phyloP scores from a whole-genome alignment of 2,888 invertebrate species.

The Papilio protenor region DNA sequence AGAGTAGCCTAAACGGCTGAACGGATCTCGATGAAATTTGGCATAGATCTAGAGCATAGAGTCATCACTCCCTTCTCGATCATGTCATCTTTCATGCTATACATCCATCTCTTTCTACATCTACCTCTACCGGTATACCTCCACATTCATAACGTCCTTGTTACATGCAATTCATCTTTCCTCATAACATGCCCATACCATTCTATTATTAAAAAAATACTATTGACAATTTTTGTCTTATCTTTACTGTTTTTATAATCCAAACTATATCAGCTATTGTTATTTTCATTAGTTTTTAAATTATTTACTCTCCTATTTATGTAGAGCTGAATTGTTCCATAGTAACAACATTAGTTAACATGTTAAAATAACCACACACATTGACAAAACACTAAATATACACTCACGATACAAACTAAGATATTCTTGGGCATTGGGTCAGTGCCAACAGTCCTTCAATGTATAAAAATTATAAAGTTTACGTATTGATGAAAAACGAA shows the following conservation, averaged over 20 bases:
- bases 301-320: neutral
- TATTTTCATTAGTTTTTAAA: neutral
- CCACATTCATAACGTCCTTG: too few species aligned
- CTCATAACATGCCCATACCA: too few species aligned
- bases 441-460: constrained; percentile 27
- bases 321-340: neutral
- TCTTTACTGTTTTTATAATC: neutral
- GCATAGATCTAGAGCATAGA: too few species aligned
- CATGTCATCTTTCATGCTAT: too few species aligned
- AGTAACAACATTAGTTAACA: constrained; percentile 14
- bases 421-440: constrained; percentile 28
- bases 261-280: neutral
- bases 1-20: too few species aligned
- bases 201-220: too few species aligned
- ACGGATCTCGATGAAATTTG: too few species aligned
- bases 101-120: too few species aligned
- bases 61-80: too few species aligned
- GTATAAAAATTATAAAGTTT: constrained; percentile 20
- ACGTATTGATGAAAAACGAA: neutral
- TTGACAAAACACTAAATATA: constrained; percentile 24
- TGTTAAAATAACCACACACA: constrained; percentile 13
- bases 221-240: neutral
- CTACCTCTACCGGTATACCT: too few species aligned
- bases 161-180: too few species aligned
- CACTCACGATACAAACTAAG: constrained; percentile 24